phyloP scores from a whole-genome alignment of 2,797 vertebrate genomes.

The Girardinus metallicus region DNA sequence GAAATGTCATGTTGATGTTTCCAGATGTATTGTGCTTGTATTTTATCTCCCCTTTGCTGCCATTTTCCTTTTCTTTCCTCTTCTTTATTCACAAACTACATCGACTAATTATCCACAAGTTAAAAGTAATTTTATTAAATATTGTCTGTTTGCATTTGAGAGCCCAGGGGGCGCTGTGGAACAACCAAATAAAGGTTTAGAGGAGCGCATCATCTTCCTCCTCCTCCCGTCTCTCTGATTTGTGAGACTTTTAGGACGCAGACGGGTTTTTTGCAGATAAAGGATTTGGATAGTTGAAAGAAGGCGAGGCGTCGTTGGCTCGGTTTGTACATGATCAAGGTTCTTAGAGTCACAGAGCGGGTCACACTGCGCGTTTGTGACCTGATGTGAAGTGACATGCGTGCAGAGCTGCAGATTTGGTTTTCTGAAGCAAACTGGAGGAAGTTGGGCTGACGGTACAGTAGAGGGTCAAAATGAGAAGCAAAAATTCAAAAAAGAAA shows the following conservation, averaged over 20 bases:
- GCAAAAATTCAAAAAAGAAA: neutral
- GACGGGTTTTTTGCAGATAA: constrained; percentile 20
- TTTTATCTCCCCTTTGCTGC: neutral
- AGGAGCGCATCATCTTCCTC: constrained; percentile 2
- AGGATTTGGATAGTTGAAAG: constrained; percentile 27
- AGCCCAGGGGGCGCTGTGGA: constrained; percentile 60
- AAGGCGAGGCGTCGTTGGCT: constrained; percentile 27
- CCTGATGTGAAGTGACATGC: constrained; percentile 60
- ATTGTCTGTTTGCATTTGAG: neutral
- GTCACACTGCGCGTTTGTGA: constrained; percentile 43
- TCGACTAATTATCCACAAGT: neutral
- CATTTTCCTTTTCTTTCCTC: neutral
- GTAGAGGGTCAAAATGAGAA: constrained; percentile 7
- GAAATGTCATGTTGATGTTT: neutral
- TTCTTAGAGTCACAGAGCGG: constrained; percentile 56
- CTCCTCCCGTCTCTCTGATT: neutral
- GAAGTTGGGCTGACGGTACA: constrained; percentile 6
- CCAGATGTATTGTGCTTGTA: neutral
- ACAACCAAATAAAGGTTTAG: constrained; percentile 18
- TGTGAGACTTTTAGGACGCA: constrained; percentile 19
- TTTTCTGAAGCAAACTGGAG: constrained; percentile 11
- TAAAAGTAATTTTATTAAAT: neutral
- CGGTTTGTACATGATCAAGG: constrained; percentile 50
- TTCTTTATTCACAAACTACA: neutral
- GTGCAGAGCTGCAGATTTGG: constrained; percentile 36